Evolutionary conservation across 2,797 vertebrate genomes (phyloP).

Genomic region (Catamblyrhynchus diadema): DNA sequence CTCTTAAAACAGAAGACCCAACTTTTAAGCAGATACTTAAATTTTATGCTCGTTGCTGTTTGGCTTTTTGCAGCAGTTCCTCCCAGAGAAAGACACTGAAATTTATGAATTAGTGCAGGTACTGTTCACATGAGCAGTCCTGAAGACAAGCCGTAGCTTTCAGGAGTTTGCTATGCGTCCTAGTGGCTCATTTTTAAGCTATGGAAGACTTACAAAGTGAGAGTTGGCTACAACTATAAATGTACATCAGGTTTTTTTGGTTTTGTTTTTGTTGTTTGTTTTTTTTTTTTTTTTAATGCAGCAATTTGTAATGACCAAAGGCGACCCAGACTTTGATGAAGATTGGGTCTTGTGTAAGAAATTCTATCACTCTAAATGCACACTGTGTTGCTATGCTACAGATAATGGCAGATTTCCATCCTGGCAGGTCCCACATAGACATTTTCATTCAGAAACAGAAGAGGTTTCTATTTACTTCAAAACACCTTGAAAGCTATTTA

Average conservation of each 20-base stretch:
- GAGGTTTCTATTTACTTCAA: neutral
- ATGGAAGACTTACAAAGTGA: neutral
- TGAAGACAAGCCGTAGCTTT: neutral
- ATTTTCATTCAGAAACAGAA: neutral
- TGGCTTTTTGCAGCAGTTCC: neutral
- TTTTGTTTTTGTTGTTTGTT: neutral
- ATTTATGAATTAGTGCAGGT: neutral
- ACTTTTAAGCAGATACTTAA: neutral
- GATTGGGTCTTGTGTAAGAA: neutral
- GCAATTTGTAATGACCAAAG: neutral
- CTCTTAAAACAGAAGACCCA: neutral
- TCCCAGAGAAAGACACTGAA: neutral
- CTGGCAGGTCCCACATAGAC: neutral
- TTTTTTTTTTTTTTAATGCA: neutral
- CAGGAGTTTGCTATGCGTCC: neutral
- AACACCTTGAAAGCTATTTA: neutral
- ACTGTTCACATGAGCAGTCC: neutral
- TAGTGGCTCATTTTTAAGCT: neutral
- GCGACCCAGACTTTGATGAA: neutral
- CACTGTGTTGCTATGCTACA: neutral
- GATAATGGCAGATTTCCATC: neutral
- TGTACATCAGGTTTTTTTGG: neutral
- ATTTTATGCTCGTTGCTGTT: neutral
- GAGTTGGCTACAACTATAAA: neutral
- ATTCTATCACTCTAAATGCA: neutral